Base-by-base conservation (phyloP, 2,888 invertebrate genomes). In the Lypha dubia region DNA sequence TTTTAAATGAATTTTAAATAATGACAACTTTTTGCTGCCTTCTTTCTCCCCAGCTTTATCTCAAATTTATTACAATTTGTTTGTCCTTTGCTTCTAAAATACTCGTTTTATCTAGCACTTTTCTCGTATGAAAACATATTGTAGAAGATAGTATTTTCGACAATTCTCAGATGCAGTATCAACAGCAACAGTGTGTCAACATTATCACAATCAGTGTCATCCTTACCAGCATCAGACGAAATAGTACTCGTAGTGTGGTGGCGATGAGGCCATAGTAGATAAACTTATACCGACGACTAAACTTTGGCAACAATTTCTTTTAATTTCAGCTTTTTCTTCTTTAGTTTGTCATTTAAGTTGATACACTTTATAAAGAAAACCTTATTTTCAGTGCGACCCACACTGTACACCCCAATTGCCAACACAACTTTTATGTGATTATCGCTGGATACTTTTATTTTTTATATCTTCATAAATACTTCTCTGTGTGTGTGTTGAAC, bases 1-100 rank as follows among this genome's bases (percentile, higher is more conserved):
- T 44, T 22, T 74, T 53, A 74, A 81, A 73, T 74, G 80, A 74
- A 74, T 80, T 80, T 67, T 65, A 79, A 73, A 71, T 77, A 71
- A 62, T 49, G 67, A 51, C 58, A 73, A 58, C 28, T 67, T 80
- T 73, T 51, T 67, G 49, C 46, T 17, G 6, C 13, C 46, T 49
- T 41, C n/a, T n/a, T 60, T 32, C 60, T 44, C 44, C 44, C 35
- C 51, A 38, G 49, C 41, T 44, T 28, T 28, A 35, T 24, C 63
- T 8, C n/a, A 22, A 68, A 53, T 62, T 49, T 60, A 32, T 70
- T 46, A 13, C 56, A 62, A 68, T 77, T 68, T 76, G 44, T 28
- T 75, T 17, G 49, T 58, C 28, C 58, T 38, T 32, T 20, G 49
- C 74, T 79, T 65, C 11, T 35, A 20, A 49, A 62, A n/a, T 51